Base-by-base conservation (phyloP, 2,888 invertebrate species). In the Dryomyza anilis region DNA sequence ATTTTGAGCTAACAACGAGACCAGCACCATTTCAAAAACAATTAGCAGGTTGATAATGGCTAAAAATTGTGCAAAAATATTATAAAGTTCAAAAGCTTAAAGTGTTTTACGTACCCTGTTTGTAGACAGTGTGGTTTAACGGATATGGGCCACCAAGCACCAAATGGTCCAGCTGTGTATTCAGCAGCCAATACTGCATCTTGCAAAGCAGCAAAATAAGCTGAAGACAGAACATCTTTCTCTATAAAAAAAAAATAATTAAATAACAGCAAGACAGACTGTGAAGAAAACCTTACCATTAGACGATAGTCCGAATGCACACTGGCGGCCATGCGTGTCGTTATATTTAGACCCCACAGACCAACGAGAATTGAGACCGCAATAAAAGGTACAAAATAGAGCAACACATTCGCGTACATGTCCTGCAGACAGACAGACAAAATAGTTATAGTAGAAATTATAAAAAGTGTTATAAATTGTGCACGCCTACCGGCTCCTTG, bases 381-480 rank as follows among this genome's bases (percentile, higher is more conserved):
- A 6, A 83, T 75, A 63, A 83, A 82, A 6, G 83, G 83, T 48
- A 76, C 69, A 65, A 83, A 83, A 70, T 81, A 83, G n/a, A 72
- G n/a, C 56, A 72, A 66, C 21, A 78, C 73, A 57, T 73, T 72
- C 0, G 60, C 53, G 50, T 78, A 83, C 0, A 81, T 67, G 6
- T 70, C 67, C 65, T 78, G 68, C 30, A 74, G 72, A n/a, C 69
- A 53, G 6, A 27, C 21, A 10, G 19, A 4, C 16, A 12, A 12
- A 19, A 30, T 19, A 8, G 30, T 3, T 16, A 7, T 29, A 2
- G n/a, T 30, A 6, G 6, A 16, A 21, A 19, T 33, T 55, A 14
- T 46, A 2, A 3, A 8, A 3, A 16, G 39, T 27, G n/a, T 6
- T 27, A 21, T 8, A 7, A 29, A 10, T 30, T 58, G 2, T 2